Evolutionary conservation across 2,113 vertebrate species (phyloP), one percentile per base, ranked within the genome.

Genomic region (Bufo gargarizans): DNA sequence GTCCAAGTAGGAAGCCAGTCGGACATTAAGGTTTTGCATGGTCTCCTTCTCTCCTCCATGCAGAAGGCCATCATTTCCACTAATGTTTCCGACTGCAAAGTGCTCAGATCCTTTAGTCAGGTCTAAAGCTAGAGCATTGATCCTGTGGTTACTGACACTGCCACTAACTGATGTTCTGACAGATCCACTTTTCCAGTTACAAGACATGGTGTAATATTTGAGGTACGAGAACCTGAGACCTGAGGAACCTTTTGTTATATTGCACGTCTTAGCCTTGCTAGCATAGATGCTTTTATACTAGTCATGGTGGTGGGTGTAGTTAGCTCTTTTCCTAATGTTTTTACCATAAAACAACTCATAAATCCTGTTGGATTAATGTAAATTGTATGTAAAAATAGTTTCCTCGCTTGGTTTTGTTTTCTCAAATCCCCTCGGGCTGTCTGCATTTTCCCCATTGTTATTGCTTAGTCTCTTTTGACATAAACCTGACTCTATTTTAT

Each of bases 11-110:
- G 91, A 97, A 16, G 97, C 96, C 91, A 98, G 93, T 7, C 97
- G 97, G 92, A 69, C 94, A 61, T 98, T 98, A 87, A 98, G 96
- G 89, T 95, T 96, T 94, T 98, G 96, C 97, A 98, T 97, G 90
- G 97, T 96, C 86, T 97, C 96, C 90, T 98, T 98, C 19, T 97
- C 96, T 0, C 91, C 93, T 49, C 91, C 93, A 61, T 92, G 93
- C 0, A 94, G 90, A 50, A 93, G 92, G 4, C 91, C 90, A 55
- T 94, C 93, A 0, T 87, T 90, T 12, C 89, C 33, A 0, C 90
- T 77, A n/a, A 93, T 92, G 49, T 71, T 53, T 0, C 77, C 77
- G 20, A 3, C 74, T 55, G 45, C 9, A 67, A 59, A 71, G 59
- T 80, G 49, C 20, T 86, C 85, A 61, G 76, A 86, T 69, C 85